Percentiles rank a stretch among this genome's conserved stretches.
phyloP scores from a whole-genome alignment of 2,888 invertebrate genomes.

The Falcaria lacertinaria region DNA sequence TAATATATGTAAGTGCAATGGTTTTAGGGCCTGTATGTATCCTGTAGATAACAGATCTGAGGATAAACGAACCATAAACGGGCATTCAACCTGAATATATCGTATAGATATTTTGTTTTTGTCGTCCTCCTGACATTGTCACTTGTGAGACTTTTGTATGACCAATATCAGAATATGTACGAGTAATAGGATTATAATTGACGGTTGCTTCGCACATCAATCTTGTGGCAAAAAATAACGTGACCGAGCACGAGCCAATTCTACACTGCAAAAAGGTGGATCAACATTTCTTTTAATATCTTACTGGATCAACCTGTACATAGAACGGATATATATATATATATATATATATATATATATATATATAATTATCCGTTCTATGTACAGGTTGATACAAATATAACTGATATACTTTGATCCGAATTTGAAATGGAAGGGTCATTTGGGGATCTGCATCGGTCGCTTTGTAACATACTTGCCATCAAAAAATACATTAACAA shows the following conservation, averaged over 20 bases:
- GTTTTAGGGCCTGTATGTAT: slow-evolving; percentile 20
- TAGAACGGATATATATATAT: no score
- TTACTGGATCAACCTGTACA: no score
- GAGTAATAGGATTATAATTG: slow-evolving; percentile 13
- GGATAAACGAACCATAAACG: slow-evolving; percentile 28
- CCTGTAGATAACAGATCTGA: slow-evolving; percentile 30
- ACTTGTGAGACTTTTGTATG: slow-evolving; percentile 44
- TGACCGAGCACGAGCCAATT: neutral
- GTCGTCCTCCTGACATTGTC: slow-evolving; percentile 23
- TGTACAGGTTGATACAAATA: no score
- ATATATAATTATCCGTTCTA: no score
- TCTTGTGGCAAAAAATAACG: neutral
- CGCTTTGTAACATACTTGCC: no score
- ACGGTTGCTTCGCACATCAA: neutral
- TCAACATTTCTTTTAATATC: no score
- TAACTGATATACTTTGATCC: no score
- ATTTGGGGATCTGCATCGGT: no score
- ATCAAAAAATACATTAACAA: no score
- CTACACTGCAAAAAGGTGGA: no score
- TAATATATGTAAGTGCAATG: slow-evolving; percentile 5
- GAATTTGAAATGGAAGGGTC: no score
- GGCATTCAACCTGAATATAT: slow-evolving; percentile 49
- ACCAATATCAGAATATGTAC: slow-evolving; percentile 33
- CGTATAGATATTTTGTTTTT: slow-evolving; percentile 45
- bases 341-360: no score